Percentiles rank a stretch among this genome's conserved stretches.
These are phyloP conservation scores for Cephus cinctus DNA, from an alignment of 1,140 invertebrate genomes.

Conservation along the genomic window DNA sequence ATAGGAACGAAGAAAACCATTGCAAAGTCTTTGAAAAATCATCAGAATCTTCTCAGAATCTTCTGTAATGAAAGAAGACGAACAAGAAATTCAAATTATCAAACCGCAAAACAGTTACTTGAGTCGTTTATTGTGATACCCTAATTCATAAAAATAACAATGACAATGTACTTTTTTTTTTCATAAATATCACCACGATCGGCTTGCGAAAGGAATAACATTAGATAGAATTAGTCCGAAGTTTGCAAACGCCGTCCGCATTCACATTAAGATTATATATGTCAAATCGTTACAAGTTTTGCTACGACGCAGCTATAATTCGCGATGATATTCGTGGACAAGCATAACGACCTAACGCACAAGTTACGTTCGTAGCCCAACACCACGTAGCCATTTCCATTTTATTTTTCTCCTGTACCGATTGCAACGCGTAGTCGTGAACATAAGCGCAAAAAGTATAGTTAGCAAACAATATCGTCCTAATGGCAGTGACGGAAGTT, in stretches of 20 bases:
- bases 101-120: too few species aligned
- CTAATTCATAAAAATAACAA: constrained; percentile 46
- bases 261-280: background rate
- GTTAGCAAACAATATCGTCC: constrained; percentile 27
- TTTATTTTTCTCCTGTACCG: constrained; percentile 6
- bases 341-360: background rate
- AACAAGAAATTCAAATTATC: too few species aligned
- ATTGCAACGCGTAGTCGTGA: constrained; percentile 15
- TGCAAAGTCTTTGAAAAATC: too few species aligned
- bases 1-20: too few species aligned
- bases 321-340: background rate
- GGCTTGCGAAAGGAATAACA: too few species aligned
- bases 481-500: constrained; percentile 40
- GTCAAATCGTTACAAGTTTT: constrained; percentile 4
- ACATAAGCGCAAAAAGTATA: constrained; percentile 18
- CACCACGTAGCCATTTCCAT: constrained; percentile 14
- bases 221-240: too few species aligned
- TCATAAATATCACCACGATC: constrained; percentile 15
- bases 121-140: constrained; percentile 40
- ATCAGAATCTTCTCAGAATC: too few species aligned
- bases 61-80: too few species aligned
- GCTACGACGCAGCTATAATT: constrained; percentile 7
- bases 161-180: constrained; percentile 35
- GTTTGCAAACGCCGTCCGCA: constrained; percentile 8
- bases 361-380: background rate